phyloP scores from a whole-genome alignment of 2,113 vertebrate species.

The Gulo gulo region DNA sequence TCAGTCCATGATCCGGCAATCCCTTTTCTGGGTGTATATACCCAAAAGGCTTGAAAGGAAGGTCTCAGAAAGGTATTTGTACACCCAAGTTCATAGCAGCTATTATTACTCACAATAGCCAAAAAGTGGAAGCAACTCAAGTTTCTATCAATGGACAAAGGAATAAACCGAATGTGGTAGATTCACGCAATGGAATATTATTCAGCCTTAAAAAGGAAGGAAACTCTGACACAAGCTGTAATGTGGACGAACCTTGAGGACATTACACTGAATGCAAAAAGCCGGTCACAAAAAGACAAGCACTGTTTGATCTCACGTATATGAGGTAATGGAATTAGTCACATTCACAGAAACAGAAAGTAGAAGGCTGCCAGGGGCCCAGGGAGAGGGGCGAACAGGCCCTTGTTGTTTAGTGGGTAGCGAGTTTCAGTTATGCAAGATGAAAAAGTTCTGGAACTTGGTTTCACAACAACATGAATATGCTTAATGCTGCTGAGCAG shows the following conservation, averaged over 20 bases:
- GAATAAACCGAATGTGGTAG: not conserved
- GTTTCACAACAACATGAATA: not conserved
- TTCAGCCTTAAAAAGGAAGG: not conserved
- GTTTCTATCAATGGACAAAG: not conserved
- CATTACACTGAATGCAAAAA: not conserved
- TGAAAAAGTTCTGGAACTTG: not conserved
- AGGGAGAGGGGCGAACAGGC: rapidly evolving
- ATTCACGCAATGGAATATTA: not conserved
- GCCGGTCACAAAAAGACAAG: not conserved
- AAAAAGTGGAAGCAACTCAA: not conserved
- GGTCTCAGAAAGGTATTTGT: not conserved
- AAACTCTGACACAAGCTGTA: not conserved
- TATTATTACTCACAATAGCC: not conserved
- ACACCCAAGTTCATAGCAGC: not conserved
- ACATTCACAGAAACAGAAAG: not conserved
- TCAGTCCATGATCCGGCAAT: not conserved
- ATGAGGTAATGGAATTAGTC: not conserved
- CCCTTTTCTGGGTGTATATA: not conserved
- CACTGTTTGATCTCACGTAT: rapidly evolving
- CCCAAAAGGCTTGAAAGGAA: not conserved
- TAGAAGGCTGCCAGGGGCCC: not conserved
- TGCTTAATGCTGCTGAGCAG: not conserved
- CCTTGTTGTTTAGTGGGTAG: not conserved
- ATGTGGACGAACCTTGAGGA: not conserved
- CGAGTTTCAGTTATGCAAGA: not conserved